phyloP scores from a whole-genome alignment of 1,140 invertebrate species.

The Drosophila busckii region DNA sequence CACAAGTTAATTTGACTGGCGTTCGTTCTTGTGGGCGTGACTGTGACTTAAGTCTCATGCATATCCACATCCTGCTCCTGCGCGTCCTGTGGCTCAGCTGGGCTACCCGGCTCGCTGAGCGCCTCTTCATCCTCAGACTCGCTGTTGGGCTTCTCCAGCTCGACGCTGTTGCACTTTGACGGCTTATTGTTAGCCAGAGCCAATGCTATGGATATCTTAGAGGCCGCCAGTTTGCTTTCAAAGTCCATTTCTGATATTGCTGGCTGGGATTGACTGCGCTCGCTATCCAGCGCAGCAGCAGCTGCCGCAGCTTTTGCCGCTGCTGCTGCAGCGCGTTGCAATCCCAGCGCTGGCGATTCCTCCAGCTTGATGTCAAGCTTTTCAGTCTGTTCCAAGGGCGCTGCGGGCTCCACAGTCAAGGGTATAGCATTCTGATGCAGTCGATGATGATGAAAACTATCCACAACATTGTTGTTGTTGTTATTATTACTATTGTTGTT shows the following conservation, averaged over 20 bases:
- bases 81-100: conserved; percentile 51
- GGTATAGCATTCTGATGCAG: conserved; percentile 72
- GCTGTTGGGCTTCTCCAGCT: conserved; percentile 18
- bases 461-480: conserved; percentile 34
- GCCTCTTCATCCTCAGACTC: conserved; percentile 42
- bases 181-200: conserved; percentile 44
- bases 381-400: conserved; percentile 72
- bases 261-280: conserved; percentile 21
- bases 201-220: conserved; percentile 69
- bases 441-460: conserved; percentile 41
- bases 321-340: conserved; percentile 46
- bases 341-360: conserved; percentile 63
- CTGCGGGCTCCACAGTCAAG: conserved; percentile 69
- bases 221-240: conserved; percentile 69
- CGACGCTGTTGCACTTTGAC: conserved; percentile 4
- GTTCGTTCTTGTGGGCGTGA: conserved; percentile 6
- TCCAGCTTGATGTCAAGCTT: conserved; percentile 72
- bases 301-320: conserved; percentile 25
- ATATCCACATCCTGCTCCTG: conserved; percentile 54
- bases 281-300: conserved; percentile 21
- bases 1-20: conserved; percentile 68
- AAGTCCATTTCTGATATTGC: conserved; percentile 63
- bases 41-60: conserved; percentile 26
- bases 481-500: conserved; percentile 12
- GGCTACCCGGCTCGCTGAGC: conserved; percentile 46